A percentile compares a stretch with the other conserved stretches of the same genome.
These are phyloP conservation scores for Crocodylus rhombifer DNA, from an alignment of 2,797 vertebrate species.

Conservation along the genomic window DNA sequence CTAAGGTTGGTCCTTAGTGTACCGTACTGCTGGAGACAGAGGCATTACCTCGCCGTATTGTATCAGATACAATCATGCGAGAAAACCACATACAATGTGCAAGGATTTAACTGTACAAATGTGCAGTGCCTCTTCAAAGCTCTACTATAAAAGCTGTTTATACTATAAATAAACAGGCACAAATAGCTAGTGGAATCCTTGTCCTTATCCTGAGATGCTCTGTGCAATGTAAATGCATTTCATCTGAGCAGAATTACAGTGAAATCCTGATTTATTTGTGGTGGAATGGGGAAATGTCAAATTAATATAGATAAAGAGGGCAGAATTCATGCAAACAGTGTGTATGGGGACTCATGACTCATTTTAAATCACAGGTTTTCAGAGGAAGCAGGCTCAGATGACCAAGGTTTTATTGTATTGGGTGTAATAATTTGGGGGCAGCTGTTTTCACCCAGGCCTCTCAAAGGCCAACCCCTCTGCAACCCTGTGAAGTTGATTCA, in stretches of 20 bases:
- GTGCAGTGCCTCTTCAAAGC: slow-evolving; percentile 72
- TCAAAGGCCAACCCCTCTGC: neutral
- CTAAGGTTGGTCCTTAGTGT: neutral
- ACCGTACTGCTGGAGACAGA: neutral
- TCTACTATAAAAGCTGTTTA: slow-evolving; percentile 72
- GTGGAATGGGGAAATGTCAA: neutral
- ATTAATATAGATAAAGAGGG: neutral
- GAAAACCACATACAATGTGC: slow-evolving; percentile 67
- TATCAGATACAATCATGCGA: slow-evolving; percentile 31
- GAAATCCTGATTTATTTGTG: rapidly evolving
- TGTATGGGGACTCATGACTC: neutral
- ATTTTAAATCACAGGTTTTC: neutral
- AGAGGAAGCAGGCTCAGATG: neutral
- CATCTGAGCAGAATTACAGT: rapidly evolving
- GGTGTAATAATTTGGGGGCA: neutral
- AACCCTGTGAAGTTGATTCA: neutral
- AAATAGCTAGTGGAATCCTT: slow-evolving; percentile 60
- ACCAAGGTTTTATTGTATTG: neutral
- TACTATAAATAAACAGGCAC: slow-evolving; percentile 77
- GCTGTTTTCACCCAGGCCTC: neutral
- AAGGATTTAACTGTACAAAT: slow-evolving; percentile 66
- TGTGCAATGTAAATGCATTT: neutral
- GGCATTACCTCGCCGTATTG: slow-evolving; percentile 9
- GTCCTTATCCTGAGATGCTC: neutral
- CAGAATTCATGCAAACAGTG: neutral